phyloP scores from a whole-genome alignment of 2,888 invertebrate species.

The Drosophila subsilvestris region DNA sequence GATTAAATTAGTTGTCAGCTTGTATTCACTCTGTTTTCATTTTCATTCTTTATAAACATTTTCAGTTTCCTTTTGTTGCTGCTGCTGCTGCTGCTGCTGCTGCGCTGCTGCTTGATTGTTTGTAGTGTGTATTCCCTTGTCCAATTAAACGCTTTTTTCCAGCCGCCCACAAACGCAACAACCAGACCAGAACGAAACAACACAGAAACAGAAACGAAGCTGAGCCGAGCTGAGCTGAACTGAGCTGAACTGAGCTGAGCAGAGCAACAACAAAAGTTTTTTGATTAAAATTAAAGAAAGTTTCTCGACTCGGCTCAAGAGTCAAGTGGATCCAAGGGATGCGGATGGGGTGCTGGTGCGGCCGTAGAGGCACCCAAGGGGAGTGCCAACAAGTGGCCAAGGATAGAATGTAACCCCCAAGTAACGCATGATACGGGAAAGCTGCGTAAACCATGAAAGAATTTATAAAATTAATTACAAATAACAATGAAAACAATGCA shows the following conservation, averaged over 20 bases:
- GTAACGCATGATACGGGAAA: conserved; percentile 48
- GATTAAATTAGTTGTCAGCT: conserved; percentile 45
- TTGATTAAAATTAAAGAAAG: conserved; percentile 76
- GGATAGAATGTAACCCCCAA: conserved; percentile 32
- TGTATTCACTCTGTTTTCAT: conserved; percentile 44
- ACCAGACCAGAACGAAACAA: conserved; percentile 11
- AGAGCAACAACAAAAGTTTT: conserved; percentile 57
- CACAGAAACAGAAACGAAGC: background rate
- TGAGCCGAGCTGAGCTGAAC: background rate
- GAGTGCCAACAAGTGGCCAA: conserved; percentile 60
- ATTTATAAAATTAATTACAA: conserved; percentile 57
- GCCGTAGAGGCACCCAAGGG: background rate
- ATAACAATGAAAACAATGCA: conserved; percentile 66
- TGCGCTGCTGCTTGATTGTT: conserved; percentile 23
- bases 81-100: background rate
- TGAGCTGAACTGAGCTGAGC: conserved; percentile 1
- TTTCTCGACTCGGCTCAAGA: conserved; percentile 50
- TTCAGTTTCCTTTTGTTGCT: conserved; percentile 14
- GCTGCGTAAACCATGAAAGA: conserved; percentile 50
- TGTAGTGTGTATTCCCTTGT: conserved; percentile 69
- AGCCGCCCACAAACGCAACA: conserved; percentile 41
- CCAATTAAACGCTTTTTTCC: conserved; percentile 73
- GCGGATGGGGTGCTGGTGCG: background rate
- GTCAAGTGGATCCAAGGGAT: conserved; percentile 28
- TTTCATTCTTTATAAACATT: conserved; percentile 40